Base-by-base conservation (phyloP, 2,797 vertebrate genomes). In the Phalloptychus januarius region DNA sequence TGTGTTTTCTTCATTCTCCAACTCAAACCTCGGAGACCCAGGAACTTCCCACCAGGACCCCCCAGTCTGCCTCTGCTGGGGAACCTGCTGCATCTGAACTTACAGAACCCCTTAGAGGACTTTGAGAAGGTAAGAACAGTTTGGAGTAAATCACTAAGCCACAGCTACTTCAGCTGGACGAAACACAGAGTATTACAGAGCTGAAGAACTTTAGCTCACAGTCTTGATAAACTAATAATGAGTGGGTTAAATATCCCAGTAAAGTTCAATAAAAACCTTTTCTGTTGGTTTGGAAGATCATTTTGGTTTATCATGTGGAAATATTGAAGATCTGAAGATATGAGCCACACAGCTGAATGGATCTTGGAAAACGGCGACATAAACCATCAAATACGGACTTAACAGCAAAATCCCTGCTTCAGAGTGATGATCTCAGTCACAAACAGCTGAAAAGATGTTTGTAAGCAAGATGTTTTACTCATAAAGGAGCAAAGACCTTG, bases 41-140 rank as follows among this genome's bases (percentile, higher is more conserved):
- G 89, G 71, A 92, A 92, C 75, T 93, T 94, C 63, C 93, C 92
- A 15, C 90, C 93, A 0, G 93, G 93, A 28, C 91, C 92, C 3
- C 12, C 28, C 0, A 2, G 36, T 1, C 46, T 91, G 20, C 92
- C 91, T 0, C 0, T 93, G 8, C 20, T 93, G 23, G 93, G 93
- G 8, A 93, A 83, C 72, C 65, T 93, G 54, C 69, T 92, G 36
- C 54, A 88, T 2, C 28, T 93, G 31, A 85, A 54, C 40, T 12
- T 92, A 1, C 61, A 88, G 0, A 91, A 92, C 45, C 93, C 90
- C 8, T 63, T 94, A 73, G 54, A 86, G n/a, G 87, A 93, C 83
- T 89, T 94, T 65, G 90, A 92, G 56, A 88, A 71, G 85, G 91
- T 92, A 70, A 85, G 86, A 54, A 45, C 58, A 10, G 15, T 3